Evolutionary conservation across 1,140 invertebrate genomes (phyloP), one percentile per base, ranked within the genome.

Genomic region (Periplaneta americana): DNA sequence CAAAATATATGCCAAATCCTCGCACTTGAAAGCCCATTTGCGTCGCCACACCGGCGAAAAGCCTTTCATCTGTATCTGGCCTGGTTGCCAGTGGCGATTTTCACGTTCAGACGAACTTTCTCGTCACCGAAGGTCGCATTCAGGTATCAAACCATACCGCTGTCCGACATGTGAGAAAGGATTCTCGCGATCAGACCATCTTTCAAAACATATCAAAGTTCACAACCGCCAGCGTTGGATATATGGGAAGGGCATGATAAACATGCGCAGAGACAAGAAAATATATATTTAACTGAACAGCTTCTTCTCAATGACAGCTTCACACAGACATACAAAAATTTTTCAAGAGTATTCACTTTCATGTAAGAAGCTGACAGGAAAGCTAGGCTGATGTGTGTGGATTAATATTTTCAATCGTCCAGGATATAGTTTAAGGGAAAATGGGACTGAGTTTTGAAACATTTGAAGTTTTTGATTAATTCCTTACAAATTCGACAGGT

Each of bases 21-120:
- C 96, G 13, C 97, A 99, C 87, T 90, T 99, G 32, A 98, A 98
- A 86, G 97, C 98, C 3, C 98, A 99, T 86, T 87, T 98, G 77
- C 90, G 98, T 3, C 91, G 98, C 17, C 98, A 99, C 88, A 96
- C 97, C 1, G 98, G 97, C 0, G 97, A 98, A 88, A 98, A 98
- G 86, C 98, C 98, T 0, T 99, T 98, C 86, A 90, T 90, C 8
- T 96, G 95, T 86, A 95, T 94, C 75, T 99, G 97, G 97, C 90
- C 93, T 3, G 95, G 94, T n/a, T 99, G 98, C 87, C 92, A 92
- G 13, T 99, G 98, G 97, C 91, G 94, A 82, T 99, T 99, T 89
- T 98, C 96, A 4, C 90, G 97, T 57, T 98, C 97, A 0, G 98
- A 99, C 86, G 97, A 99, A 87, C 88, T 99, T 37, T 95, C 96